Percentiles rank a stretch among this genome's conserved stretches.
phyloP scores from a whole-genome alignment of 2,113 vertebrate genomes.

The Coturnix japonica region DNA sequence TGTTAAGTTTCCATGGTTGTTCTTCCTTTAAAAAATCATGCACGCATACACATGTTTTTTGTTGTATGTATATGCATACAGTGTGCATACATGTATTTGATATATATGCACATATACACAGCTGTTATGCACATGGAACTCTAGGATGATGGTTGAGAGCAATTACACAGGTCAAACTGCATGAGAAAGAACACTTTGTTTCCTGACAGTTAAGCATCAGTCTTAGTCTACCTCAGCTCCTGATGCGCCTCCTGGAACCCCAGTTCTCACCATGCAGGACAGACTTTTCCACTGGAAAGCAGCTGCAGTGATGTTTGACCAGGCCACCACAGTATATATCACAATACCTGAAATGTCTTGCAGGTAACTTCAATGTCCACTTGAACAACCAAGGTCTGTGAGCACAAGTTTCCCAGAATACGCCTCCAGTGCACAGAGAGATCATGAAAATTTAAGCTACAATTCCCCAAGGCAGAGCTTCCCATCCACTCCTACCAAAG shows the following conservation, averaged over 20 bases:
- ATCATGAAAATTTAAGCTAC: background rate
- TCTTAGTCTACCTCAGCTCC: background rate
- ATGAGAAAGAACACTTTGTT: background rate
- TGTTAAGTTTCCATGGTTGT: background rate
- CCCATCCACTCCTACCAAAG: accelerated
- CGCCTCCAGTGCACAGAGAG: background rate
- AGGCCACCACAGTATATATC: background rate
- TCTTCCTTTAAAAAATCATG: background rate
- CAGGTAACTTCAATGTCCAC: background rate
- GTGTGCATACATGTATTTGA: background rate
- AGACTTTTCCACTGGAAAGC: background rate
- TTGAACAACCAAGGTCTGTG: background rate
- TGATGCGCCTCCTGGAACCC: background rate
- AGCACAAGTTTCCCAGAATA: background rate
- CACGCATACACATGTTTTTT: background rate
- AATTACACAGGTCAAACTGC: background rate
- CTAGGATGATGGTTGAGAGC: background rate
- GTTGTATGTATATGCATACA: background rate
- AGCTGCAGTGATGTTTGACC: background rate
- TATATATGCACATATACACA: background rate
- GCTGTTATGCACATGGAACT: background rate
- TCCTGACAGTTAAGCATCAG: background rate
- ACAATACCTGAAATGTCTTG: background rate
- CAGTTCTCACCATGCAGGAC: background rate
- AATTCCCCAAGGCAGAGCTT: background rate